Evolutionary conservation across 2,888 invertebrate species (phyloP), one percentile per base, ranked within the genome.

Genomic region (Scaptomyza flava): DNA sequence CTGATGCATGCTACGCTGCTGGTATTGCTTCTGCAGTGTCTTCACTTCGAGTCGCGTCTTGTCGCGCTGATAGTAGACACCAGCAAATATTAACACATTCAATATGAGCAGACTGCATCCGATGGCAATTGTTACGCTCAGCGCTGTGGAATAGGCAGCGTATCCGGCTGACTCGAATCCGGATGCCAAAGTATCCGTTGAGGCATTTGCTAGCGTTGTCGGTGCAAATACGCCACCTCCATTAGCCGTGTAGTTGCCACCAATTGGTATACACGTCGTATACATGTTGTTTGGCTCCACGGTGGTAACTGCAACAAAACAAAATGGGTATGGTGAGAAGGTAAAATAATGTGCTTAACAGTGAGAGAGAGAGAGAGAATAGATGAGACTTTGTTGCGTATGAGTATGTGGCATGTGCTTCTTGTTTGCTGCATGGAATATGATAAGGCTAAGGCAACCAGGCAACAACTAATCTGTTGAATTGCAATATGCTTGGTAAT

Each of bases 81-180:
- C 98, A 59, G 98, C 98, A 90, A 98, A 98, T 89, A 98, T 97
- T 31, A 98, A 93, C 47, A 98, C 96, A 91, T 98, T 98, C 8
- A 98, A 93, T 85, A 98, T 97, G 27, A 98, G 94, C 67, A 98
- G 93, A n/a, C 97, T 97, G 90, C 98, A 98, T 43, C 98, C 99
- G 76, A 98, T 98, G 58, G 98, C 98, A 84, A 99, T 97, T n/a
- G 98, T 98, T 0, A 98, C 97, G 91, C 97, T 97, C 12, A 98
- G 92, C 4, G 98, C 98, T 6, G 98, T 97, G 0, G 97, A 97
- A 87, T 98, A 98, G 3, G 97, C 96, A 1, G 97, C 97, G 87
- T 97, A 97, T 2, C 97, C 97, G 95, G 96, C 41, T 11, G 96
- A 96, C 91, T 96, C 96, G 73, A 96, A 93, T 85, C 95, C 96